Percentiles rank a stretch among this genome's conserved stretches.
Conservation (phyloP, 1,140 invertebrate species). For the Parapsyche elsis region DNA sequence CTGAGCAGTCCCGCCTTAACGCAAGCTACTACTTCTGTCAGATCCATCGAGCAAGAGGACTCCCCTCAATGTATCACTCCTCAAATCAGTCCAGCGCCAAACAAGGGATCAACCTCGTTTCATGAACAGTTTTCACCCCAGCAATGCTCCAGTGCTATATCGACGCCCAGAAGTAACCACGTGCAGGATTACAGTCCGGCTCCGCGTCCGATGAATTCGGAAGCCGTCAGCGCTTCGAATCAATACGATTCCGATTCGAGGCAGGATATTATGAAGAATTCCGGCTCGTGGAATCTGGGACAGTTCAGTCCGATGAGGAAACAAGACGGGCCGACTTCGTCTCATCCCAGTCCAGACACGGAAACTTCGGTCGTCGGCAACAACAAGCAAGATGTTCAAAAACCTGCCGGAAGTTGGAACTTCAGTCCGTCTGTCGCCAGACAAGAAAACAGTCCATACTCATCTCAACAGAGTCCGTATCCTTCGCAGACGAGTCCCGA, state of each 20-base stretch:
- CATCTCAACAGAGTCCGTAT: constrained; percentile 65
- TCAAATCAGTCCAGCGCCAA: constrained; percentile 47
- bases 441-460: constrained; percentile 62
- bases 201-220: constrained; percentile 23
- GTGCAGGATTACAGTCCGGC: constrained; percentile 46
- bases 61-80: constrained; percentile 27
- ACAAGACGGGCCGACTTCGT: constrained; percentile 63
- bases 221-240: constrained; percentile 49
- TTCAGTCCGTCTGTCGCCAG: constrained; percentile 63
- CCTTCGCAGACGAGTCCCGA: constrained; percentile 60
- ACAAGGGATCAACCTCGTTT: constrained; percentile 44
- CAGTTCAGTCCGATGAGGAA: constrained; percentile 65
- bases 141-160: constrained; percentile 43
- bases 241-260: constrained; percentile 53
- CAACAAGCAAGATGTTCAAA: constrained; percentile 62
- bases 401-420: constrained; percentile 61
- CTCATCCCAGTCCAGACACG: constrained; percentile 65
- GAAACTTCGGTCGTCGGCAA: constrained; percentile 64
- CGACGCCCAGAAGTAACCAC: constrained; percentile 45
- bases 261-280: constrained; percentile 62
- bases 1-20: constrained; percentile 43
- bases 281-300: constrained; percentile 63
- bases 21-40: constrained; percentile 46
- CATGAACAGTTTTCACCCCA: constrained; percentile 50
- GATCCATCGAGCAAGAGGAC: constrained; percentile 47